Evolutionary conservation across 1,140 invertebrate genomes (phyloP).

Genomic region (Frieseomelitta varia): DNA sequence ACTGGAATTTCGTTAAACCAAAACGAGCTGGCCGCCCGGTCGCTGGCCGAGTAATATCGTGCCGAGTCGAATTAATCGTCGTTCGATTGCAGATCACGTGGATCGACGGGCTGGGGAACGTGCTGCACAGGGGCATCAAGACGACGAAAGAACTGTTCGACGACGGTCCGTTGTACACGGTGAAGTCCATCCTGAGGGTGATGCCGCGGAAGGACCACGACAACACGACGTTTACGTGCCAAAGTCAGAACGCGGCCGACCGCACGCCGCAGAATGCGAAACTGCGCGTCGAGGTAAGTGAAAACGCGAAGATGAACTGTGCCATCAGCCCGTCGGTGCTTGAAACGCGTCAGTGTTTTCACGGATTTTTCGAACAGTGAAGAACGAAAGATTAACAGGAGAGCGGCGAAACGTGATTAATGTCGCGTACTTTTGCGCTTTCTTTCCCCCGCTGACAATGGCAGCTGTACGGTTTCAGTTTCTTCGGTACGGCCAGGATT

Average conservation of each 20-base stretch:
- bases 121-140: constrained; percentile 89
- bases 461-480: background rate
- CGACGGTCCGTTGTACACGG: constrained; percentile 91
- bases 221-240: constrained; percentile 95
- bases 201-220: constrained; percentile 93
- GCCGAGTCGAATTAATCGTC: constrained; percentile 34
- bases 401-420: constrained; percentile 48
- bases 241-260: constrained; percentile 93
- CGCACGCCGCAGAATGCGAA: constrained; percentile 90
- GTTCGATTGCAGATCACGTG: constrained; percentile 90
- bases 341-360: too few relatives aligned
- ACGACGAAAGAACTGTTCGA: constrained; percentile 88
- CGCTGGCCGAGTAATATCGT: too few relatives aligned
- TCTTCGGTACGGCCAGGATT: background rate
- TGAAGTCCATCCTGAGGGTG: constrained; percentile 92
- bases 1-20: background rate
- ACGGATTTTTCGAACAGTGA: constrained; percentile 26
- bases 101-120: constrained; percentile 93
- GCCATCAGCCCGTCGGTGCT: constrained; percentile 20
- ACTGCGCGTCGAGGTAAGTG: constrained; percentile 88
- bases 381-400: constrained; percentile 53
- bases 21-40: background rate
- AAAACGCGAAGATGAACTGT: constrained; percentile 19
- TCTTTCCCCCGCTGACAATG: constrained; percentile 1
- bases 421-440: background rate